These are phyloP conservation scores for Akabosia matsudoensis DNA, from an alignment of 1,140 invertebrate species.

Conservation along the genomic window DNA sequence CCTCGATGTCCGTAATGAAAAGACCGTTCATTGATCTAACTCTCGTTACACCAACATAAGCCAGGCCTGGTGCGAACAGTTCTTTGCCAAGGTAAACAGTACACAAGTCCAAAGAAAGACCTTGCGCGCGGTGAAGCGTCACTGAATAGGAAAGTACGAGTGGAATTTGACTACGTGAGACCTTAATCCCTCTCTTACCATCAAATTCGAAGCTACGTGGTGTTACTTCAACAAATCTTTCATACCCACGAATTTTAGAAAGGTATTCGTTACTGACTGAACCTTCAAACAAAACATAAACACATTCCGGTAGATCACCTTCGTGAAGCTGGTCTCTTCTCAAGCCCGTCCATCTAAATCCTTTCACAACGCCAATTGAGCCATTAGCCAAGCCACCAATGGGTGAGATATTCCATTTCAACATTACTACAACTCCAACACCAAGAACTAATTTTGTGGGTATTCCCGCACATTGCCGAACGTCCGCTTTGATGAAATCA, in stretches of 20 bases:
- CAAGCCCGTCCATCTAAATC: not conserved
- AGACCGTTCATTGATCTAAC: not conserved
- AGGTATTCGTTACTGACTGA: not conserved
- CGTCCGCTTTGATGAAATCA: not conserved
- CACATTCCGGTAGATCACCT: not conserved
- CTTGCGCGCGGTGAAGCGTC: not conserved
- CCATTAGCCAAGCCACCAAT: not conserved
- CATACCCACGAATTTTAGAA: not conserved
- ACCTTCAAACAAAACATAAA: not conserved
- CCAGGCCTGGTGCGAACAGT: not conserved
- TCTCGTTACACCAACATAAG: not conserved
- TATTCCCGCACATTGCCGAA: not conserved
- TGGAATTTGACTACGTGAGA: not conserved
- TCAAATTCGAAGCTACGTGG: not conserved
- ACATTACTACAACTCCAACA: constrained; percentile 1
- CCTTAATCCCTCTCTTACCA: not conserved
- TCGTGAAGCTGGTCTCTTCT: not conserved
- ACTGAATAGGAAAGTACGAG: not conserved
- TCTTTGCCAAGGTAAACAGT: not conserved
- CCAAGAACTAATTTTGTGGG: not conserved
- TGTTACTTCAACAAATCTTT: not conserved
- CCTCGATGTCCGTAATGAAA: not conserved
- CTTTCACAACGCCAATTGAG: not conserved
- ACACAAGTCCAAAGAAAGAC: not conserved
- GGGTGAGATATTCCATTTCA: not conserved